Conservation (phyloP, 1,140 invertebrate genomes). For the Aphidius gifuensis region DNA sequence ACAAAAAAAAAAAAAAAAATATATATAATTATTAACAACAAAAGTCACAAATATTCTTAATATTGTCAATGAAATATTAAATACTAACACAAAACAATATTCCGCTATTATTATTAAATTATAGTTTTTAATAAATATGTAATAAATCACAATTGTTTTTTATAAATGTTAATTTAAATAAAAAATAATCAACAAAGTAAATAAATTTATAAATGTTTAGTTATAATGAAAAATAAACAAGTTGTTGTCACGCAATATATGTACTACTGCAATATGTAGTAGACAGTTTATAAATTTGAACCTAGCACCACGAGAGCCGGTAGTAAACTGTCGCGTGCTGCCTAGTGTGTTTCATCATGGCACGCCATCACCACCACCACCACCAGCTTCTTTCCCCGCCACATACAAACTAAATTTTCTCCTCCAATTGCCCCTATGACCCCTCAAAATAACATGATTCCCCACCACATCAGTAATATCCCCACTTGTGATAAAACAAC, state of each 20-base stretch:
- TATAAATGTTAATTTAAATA: no score
- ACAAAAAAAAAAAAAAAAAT: background rate
- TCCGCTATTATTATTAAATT: background rate
- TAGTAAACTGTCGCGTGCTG: slow-evolving; percentile 55
- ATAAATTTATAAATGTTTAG: no score
- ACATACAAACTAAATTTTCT: background rate
- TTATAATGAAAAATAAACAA: no score
- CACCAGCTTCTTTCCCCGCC: slow-evolving; percentile 32
- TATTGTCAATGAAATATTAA: background rate
- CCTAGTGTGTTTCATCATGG: slow-evolving; percentile 29
- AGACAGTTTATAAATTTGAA: slow-evolving; percentile 24
- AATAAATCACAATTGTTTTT: background rate
- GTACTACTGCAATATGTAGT: no score
- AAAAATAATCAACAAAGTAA: no score
- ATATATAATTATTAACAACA: background rate
- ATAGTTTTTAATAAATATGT: background rate
- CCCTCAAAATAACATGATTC: slow-evolving; percentile 18
- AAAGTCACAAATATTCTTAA: background rate
- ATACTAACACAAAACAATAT: slow-evolving; percentile 1
- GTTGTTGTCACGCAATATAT: no score
- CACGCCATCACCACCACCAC: slow-evolving; percentile 39
- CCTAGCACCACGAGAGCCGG: slow-evolving; percentile 40
- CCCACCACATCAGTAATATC: slow-evolving; percentile 22
- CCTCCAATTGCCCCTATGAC: slow-evolving; percentile 17
- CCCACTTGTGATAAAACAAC: slow-evolving; percentile 11